These are phyloP conservation scores for Siphonodentalium dalli DNA, from an alignment of 2,888 invertebrate species.

Conservation along the genomic window DNA sequence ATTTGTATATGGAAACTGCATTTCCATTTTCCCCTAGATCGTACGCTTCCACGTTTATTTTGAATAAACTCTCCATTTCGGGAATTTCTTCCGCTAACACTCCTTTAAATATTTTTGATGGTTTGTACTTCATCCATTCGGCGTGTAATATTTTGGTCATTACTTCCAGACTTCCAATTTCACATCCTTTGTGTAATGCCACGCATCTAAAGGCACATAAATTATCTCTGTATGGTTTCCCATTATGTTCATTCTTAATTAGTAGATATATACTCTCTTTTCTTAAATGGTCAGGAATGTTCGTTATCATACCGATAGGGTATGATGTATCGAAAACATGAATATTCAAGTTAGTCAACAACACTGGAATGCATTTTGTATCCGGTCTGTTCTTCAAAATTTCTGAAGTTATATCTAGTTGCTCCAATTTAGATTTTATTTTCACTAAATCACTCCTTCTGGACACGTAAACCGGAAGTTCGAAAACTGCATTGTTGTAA, in stretches of 20 bases:
- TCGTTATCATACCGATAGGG: no score
- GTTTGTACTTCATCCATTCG: not conserved
- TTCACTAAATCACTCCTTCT: no score
- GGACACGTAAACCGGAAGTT: no score
- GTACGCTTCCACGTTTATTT: conserved; percentile 18
- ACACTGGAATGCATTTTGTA: no score
- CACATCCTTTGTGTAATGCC: conserved; percentile 3
- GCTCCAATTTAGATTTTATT: no score
- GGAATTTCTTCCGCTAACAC: not conserved
- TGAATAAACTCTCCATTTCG: conserved; percentile 16
- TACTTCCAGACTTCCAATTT: not conserved
- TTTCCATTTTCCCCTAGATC: conserved; percentile 9
- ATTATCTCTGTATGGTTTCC: conserved; percentile 9
- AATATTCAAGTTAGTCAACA: no score
- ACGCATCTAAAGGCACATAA: conserved; percentile 19
- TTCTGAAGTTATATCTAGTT: no score
- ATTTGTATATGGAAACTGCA: conserved; percentile 10
- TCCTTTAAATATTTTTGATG: not conserved
- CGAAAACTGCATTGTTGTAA: no score
- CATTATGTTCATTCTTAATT: conserved; percentile 6
- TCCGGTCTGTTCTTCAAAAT: no score
- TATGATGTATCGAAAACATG: no score
- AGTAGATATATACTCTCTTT: conserved; percentile 6
- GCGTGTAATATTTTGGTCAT: not conserved
- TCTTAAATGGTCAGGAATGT: no score